Evolutionary conservation across 1,140 invertebrate genomes (phyloP), one percentile per base, ranked within the genome.

Genomic region (Dreissena polymorpha): DNA sequence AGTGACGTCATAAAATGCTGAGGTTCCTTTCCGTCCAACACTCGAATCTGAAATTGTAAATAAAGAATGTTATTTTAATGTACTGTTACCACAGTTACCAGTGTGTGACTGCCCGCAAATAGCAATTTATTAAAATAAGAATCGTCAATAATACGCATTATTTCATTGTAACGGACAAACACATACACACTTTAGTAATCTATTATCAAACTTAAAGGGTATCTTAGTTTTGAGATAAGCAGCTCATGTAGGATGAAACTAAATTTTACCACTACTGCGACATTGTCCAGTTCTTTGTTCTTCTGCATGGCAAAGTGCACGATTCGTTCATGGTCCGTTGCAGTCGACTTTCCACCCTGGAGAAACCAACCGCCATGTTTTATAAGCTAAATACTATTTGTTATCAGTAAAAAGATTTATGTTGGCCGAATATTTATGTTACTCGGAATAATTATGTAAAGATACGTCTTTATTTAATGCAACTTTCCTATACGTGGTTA

Each of bases 1-100:
- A 89, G 77, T 57, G 85, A 55, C 16, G 85, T 74, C 85, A 89
- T 76, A 25, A 89, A 85, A 75, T 88, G 87, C 10, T 73, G 72
- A 14, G 87, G 87, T 72, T 89, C 88, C 65, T 83, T 85, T 16
- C 81, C 82, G 57, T 89, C 88, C 55, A 89, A 53, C 6, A 88
- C 84, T 27, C 87, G 85, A 51, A 89, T 84, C 88, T 89, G 55
- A 10, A 80, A 72, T 27, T 14, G 57, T 80, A 50, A 21, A 51
- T 70, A 29, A 65, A 18, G 39, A 39, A 39, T 39, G 8, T 39
- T n/a, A 27, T n/a, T 53, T 16, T 73, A 21, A 25, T 55, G 10
- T 10, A n/a, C 6, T 25, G 13, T 25, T 21, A 65, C 0, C 57
- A 2, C 16, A 27, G 29, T 14, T 39, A 2, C 39, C 3, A 39